Evolutionary conservation across 2,888 invertebrate species (phyloP).

Genomic region (Beris morrisii): DNA sequence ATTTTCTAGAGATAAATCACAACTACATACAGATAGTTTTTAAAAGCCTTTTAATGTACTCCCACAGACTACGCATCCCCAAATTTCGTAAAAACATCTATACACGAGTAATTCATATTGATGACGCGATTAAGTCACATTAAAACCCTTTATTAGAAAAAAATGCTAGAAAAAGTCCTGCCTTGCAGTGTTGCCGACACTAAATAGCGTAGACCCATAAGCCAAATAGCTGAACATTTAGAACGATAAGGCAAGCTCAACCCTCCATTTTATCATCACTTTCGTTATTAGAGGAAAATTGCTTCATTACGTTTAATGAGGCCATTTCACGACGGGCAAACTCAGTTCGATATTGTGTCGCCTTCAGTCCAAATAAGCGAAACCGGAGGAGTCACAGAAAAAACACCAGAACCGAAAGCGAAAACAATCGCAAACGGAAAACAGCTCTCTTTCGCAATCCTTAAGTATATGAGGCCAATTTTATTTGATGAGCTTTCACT

Average conservation of each 20-base stretch:
- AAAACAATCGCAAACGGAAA: conserved; percentile 37
- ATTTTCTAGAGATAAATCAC: too few species aligned
- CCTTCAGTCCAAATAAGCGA: conserved; percentile 17
- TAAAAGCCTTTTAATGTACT: too few species aligned
- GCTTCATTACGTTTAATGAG: conserved; percentile 39
- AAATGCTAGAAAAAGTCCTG: conserved; percentile 5
- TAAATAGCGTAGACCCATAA: conserved; percentile 18
- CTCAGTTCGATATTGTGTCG: conserved; percentile 37
- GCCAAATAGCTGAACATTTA: conserved; percentile 28
- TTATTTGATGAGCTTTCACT: conserved; percentile 10
- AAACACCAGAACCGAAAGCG: conserved; percentile 22
- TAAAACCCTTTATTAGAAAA: conserved; percentile 27
- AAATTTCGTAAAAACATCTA: too few species aligned
- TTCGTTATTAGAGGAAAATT: conserved; percentile 39
- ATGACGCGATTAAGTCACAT: conserved; percentile 24
- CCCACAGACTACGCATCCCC: too few species aligned
- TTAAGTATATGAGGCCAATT: conserved; percentile 20
- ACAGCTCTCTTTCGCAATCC: conserved; percentile 7
- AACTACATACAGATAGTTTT: too few species aligned
- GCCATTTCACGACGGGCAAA: conserved; percentile 36
- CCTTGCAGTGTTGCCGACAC: conserved; percentile 3
- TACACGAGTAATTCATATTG: conserved; percentile 4
- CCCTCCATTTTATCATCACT: conserved; percentile 36
- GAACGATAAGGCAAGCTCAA: conserved; percentile 30
- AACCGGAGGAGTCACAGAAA: conserved; percentile 6